A percentile compares a stretch with the other conserved stretches of the same genome.
Evolutionary conservation across 2,888 invertebrate species (phyloP).

Genomic region (Caenorhabditis sp.): DNA sequence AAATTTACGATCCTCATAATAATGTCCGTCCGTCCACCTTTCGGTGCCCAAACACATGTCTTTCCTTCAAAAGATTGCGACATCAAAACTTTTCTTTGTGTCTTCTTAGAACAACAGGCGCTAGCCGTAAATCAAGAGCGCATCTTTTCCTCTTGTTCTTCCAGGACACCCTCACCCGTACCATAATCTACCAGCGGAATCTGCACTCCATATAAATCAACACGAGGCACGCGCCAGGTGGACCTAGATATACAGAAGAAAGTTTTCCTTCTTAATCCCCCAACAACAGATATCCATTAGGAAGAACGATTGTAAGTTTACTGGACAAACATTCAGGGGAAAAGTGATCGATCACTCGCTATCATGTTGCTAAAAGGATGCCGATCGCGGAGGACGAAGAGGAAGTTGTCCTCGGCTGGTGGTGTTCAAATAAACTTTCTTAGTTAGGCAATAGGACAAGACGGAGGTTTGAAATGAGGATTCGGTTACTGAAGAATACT

Average conservation of each 20-base stretch:
- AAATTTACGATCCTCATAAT: constrained; percentile 43
- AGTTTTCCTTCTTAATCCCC: constrained; percentile 52
- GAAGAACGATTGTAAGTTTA: constrained; percentile 3
- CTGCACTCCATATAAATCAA: constrained; percentile 52
- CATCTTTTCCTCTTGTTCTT: constrained; percentile 16
- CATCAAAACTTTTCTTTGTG: constrained; percentile 55
- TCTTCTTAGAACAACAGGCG: constrained; percentile 9
- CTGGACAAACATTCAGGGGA: constrained; percentile 19
- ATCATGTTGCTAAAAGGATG: constrained; percentile 52
- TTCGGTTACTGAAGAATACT: not conserved
- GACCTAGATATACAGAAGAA: constrained; percentile 26
- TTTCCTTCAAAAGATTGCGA: constrained; percentile 31
- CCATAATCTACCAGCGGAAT: constrained; percentile 53
- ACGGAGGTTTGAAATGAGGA: not conserved
- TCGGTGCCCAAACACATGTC: not conserved
- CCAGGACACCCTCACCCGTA: not conserved
- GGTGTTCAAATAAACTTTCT: constrained; percentile 56
- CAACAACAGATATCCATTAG: constrained; percentile 40
- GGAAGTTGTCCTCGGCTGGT: constrained; percentile 15
- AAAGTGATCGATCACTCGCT: constrained; percentile 51
- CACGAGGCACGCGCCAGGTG: constrained; percentile 57
- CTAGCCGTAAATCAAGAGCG: constrained; percentile 47
- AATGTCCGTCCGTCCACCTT: constrained; percentile 46
- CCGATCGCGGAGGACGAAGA: constrained; percentile 24
- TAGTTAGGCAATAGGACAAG: constrained; percentile 28